A percentile compares a stretch with the other conserved stretches of the same genome.
Conservation (phyloP, 2,113 vertebrate species). For the Periophthalmodon schlosseri region DNA sequence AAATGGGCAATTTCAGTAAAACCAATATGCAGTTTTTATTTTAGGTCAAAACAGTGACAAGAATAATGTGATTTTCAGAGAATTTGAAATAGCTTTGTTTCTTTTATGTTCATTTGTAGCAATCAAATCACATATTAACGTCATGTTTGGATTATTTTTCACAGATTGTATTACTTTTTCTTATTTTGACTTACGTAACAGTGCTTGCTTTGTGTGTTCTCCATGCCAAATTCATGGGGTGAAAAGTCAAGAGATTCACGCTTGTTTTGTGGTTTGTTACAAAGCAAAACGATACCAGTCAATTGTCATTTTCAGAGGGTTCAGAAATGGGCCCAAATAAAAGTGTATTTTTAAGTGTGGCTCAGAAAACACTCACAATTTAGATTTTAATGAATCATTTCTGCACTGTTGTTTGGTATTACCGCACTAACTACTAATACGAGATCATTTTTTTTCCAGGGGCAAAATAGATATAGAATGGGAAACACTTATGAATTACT, state of each 20-base stretch:
- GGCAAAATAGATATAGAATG: too few species aligned
- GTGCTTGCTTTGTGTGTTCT: not conserved
- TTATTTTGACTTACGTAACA: too few species aligned
- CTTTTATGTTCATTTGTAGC: conserved; percentile 26
- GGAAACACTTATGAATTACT: too few species aligned
- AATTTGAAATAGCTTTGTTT: conserved; percentile 46
- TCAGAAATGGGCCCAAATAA: not conserved
- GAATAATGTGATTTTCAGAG: conserved; percentile 34
- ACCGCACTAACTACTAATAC: too few species aligned
- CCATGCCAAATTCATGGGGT: not conserved
- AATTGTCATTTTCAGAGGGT: not conserved
- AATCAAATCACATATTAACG: not conserved
- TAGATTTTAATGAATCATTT: too few species aligned
- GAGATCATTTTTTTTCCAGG: too few species aligned
- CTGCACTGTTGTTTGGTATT: too few species aligned
- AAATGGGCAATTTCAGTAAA: conserved; percentile 29
- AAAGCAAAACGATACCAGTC: not conserved
- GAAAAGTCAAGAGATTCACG: not conserved
- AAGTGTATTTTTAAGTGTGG: not conserved
- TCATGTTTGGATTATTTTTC: not conserved
- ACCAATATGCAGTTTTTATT: conserved; percentile 18
- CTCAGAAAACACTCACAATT: not conserved
- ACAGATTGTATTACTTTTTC: not conserved
- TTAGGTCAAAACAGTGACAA: conserved; percentile 7
- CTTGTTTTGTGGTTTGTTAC: not conserved